A percentile compares a stretch with the other conserved stretches of the same genome.
These are phyloP conservation scores for Lota lota DNA, from an alignment of 2,113 vertebrate genomes.

Conservation along the genomic window DNA sequence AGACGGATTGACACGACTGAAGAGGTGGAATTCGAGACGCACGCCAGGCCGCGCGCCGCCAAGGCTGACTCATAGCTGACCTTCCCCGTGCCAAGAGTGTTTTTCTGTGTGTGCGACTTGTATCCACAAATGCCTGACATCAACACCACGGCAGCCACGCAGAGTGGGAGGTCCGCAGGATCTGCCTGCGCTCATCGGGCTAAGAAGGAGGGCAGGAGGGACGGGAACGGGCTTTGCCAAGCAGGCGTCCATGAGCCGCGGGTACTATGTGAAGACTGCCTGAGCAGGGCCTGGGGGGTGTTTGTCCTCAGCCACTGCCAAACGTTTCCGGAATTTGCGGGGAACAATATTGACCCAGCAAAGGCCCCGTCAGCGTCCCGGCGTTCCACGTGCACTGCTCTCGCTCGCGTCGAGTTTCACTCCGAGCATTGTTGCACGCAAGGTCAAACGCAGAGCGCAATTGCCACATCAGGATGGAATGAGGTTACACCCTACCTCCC, in stretches of 20 bases:
- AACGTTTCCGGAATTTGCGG: neutral
- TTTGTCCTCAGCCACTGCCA: slow-evolving; percentile 15
- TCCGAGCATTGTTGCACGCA: slow-evolving; percentile 15
- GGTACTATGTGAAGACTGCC: neutral
- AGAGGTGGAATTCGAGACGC: slow-evolving; percentile 6
- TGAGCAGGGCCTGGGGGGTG: neutral
- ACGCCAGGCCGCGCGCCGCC: neutral
- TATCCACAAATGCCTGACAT: neutral
- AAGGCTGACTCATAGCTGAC: neutral
- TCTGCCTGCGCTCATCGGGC: neutral
- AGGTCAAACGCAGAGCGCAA: slow-evolving; percentile 9
- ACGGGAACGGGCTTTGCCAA: too few species aligned
- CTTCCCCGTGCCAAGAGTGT: neutral
- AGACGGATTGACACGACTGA: neutral
- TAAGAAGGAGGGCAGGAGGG: slow-evolving; percentile 1
- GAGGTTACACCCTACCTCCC: too few species aligned
- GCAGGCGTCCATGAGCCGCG: neutral
- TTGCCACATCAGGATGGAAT: slow-evolving; percentile 4
- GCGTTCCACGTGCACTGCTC: slow-evolving; percentile 10
- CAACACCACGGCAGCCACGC: slow-evolving; percentile 1
- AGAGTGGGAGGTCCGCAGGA: neutral
- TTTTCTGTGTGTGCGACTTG: too few species aligned
- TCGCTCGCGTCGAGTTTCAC: neutral
- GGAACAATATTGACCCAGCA: slow-evolving; percentile 47
- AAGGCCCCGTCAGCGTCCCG: slow-evolving; percentile 24